Evolutionary conservation across 2,113 vertebrate genomes (phyloP).

Genomic region (Smithornis capensis): DNA sequence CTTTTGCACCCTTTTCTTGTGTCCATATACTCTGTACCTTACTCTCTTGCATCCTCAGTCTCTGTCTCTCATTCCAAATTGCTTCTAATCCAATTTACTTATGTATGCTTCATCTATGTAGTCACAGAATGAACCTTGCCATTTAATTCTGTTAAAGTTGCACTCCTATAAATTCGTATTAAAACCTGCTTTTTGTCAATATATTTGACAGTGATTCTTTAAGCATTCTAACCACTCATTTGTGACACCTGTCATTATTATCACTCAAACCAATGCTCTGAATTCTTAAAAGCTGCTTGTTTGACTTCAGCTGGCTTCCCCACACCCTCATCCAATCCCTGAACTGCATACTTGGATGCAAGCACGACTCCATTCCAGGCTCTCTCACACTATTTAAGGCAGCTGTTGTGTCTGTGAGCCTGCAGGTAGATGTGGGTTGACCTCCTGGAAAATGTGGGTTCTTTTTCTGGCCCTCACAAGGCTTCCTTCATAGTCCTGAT

Average conservation of each 20-base stretch:
- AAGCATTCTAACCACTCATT: not conserved
- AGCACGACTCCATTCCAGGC: fast-evolving
- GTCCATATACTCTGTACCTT: not conserved
- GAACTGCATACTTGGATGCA: not conserved
- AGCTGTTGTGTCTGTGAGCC: not conserved
- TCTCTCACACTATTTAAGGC: not conserved
- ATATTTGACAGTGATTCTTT: not conserved
- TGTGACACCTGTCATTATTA: not conserved
- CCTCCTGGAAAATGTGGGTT: not conserved
- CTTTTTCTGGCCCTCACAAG: not conserved
- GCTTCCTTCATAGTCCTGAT: not conserved
- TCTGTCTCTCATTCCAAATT: not conserved
- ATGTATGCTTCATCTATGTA: not conserved
- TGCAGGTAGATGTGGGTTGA: not conserved
- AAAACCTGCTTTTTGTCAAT: not conserved
- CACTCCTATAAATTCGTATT: not conserved
- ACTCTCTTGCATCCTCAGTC: not conserved
- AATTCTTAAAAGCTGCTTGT: not conserved
- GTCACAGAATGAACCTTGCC: not conserved
- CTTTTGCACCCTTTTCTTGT: not conserved
- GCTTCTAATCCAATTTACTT: not conserved
- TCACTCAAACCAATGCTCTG: not conserved
- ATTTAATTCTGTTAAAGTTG: not conserved
- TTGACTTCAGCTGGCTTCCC: not conserved
- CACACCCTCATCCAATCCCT: not conserved